phyloP scores from a whole-genome alignment of 1,140 invertebrate genomes.

The Tachypleus tridentatus region DNA sequence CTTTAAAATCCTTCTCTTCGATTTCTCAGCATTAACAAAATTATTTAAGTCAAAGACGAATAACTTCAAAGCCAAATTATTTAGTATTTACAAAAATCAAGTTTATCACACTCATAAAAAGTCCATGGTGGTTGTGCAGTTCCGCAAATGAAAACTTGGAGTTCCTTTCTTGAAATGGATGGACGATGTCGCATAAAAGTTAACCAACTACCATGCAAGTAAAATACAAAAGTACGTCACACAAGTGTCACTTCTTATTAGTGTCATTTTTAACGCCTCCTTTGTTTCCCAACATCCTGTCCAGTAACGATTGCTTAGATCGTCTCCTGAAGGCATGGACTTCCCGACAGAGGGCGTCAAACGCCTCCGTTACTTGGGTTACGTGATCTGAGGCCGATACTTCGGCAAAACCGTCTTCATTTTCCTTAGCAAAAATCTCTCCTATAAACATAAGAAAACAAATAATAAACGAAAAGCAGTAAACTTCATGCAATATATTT shows the following conservation, averaged over 20 bases:
- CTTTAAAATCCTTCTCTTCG: too few species aligned
- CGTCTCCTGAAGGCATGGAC: conserved; percentile 59
- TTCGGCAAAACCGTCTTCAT: conserved; percentile 75
- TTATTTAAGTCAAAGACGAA: too few species aligned
- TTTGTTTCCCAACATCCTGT: conserved; percentile 36
- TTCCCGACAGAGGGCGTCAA: conserved; percentile 68
- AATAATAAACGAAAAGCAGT: conserved; percentile 2
- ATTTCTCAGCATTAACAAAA: too few species aligned
- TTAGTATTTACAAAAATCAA: too few species aligned
- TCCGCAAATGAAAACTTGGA: too few species aligned
- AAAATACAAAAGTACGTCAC: too few species aligned
- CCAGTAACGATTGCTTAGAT: conserved; percentile 62
- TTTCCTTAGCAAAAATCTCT: conserved; percentile 72
- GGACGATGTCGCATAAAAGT: too few species aligned
- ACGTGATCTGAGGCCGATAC: conserved; percentile 80
- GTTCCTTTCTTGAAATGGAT: too few species aligned
- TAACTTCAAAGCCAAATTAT: too few species aligned
- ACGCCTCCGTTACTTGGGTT: conserved; percentile 59
- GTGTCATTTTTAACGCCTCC: neutral
- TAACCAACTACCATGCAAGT: too few species aligned
- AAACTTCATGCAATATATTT: neutral
- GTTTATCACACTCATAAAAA: too few species aligned
- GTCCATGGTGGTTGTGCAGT: too few species aligned
- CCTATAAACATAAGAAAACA: conserved; percentile 32
- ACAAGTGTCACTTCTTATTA: neutral